Conservation (phyloP, 2,113 vertebrate genomes). For the Neogale vison region DNA sequence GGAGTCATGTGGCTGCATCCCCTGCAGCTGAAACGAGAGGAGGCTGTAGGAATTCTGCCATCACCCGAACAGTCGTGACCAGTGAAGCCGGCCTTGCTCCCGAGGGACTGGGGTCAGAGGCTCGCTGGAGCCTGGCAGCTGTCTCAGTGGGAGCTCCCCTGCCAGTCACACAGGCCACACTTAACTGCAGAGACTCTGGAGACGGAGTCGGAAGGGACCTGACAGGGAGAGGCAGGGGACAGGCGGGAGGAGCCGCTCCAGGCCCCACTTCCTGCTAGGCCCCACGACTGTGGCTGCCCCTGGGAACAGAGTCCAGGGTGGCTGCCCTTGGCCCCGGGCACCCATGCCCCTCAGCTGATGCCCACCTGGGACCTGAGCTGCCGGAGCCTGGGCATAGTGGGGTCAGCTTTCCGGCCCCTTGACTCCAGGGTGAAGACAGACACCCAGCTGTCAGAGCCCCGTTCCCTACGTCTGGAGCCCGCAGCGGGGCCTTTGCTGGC, state of each 20-base stretch:
- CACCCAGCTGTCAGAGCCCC: not conserved
- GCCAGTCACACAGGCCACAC: not conserved
- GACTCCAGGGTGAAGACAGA: not conserved
- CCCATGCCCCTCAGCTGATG: not conserved
- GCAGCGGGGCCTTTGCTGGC: not conserved
- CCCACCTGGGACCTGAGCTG: not conserved
- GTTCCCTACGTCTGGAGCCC: not conserved
- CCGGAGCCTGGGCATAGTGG: not conserved
- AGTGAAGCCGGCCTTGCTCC: not conserved
- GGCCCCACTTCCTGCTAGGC: not conserved
- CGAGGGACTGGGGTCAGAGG: not conserved
- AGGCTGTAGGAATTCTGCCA: too few relatives aligned
- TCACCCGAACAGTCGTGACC: not conserved
- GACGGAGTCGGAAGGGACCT: not conserved
- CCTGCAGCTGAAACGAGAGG: not conserved
- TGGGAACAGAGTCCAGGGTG: not conserved
- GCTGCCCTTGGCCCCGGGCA: not conserved
- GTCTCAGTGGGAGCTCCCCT: not conserved
- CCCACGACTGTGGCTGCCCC: not conserved
- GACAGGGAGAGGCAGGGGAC: not conserved
- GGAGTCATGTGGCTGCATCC: not conserved
- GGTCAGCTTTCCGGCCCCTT: not conserved
- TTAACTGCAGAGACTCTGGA: not conserved
- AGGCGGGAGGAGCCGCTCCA: not conserved
- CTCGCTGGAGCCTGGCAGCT: not conserved